phyloP scores from a whole-genome alignment of 2,888 invertebrate species.

The Lumbricus terrestris region DNA sequence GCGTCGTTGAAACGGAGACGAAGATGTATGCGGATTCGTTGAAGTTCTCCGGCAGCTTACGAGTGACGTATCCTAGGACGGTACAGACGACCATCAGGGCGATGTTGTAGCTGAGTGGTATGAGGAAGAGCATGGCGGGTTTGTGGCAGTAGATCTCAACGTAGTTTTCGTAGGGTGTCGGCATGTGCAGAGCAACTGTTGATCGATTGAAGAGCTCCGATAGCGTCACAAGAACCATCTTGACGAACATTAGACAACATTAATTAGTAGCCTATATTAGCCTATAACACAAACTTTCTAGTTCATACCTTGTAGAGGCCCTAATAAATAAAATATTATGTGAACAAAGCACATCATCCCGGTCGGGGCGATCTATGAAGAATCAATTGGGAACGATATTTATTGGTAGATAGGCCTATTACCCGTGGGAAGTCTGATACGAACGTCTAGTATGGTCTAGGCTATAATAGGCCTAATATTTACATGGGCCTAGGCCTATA shows the following conservation, averaged over 20 bases:
- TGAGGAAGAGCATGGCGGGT: constrained; percentile 37
- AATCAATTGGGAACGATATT: too few relatives aligned
- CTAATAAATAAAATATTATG: too few relatives aligned
- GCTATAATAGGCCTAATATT: too few relatives aligned
- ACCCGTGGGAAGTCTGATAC: too few relatives aligned
- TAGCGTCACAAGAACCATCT: constrained; percentile 16
- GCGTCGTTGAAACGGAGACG: constrained; percentile 33
- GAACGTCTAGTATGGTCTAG: too few relatives aligned
- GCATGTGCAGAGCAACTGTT: constrained; percentile 17
- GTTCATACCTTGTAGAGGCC: too few relatives aligned
- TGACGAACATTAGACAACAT: background rate
- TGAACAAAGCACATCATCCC: too few relatives aligned
- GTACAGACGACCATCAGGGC: constrained; percentile 30
- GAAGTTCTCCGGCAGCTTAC: constrained; percentile 37
- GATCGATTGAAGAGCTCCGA: constrained; percentile 8
- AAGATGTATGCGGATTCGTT: constrained; percentile 40
- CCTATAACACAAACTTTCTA: too few relatives aligned
- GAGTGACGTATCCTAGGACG: constrained; percentile 32
- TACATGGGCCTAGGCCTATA: too few relatives aligned
- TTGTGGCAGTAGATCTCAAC: constrained; percentile 24
- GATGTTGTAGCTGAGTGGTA: constrained; percentile 41
- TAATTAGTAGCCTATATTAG: too few relatives aligned
- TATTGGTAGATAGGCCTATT: too few relatives aligned
- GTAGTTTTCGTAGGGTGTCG: constrained; percentile 17
- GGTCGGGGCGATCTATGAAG: too few relatives aligned